Evolutionary conservation across 2,113 vertebrate species (phyloP).

Genomic region (Eupsittula cactorum): DNA sequence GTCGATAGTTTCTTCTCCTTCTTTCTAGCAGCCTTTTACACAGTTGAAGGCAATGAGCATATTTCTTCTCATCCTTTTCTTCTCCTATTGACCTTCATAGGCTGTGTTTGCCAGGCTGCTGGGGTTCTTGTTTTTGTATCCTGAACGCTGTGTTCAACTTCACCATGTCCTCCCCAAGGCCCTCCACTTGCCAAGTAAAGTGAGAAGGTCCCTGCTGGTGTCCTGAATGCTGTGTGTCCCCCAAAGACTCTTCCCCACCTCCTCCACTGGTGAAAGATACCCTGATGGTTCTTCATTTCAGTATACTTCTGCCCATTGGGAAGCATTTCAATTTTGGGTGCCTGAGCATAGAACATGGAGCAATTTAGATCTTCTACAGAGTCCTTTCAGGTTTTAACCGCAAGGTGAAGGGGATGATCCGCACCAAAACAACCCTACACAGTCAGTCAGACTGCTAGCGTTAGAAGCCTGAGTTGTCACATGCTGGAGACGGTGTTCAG

Average conservation of each 20-base stretch:
- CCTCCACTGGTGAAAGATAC: neutral
- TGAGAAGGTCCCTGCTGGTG: neutral
- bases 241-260: neutral
- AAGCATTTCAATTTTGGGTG: neutral
- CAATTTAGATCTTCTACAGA: neutral
- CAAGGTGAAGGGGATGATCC: neutral
- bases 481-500: neutral
- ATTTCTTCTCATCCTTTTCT: neutral
- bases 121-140: neutral
- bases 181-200: neutral
- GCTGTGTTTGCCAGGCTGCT: neutral
- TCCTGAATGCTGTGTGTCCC: neutral
- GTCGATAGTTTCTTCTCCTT: neutral
- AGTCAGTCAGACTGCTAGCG: neutral
- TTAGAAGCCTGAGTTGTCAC: neutral
- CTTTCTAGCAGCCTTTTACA: neutral
- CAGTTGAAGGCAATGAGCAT: neutral
- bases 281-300: neutral
- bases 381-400: neutral
- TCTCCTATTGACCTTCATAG: neutral
- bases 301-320: neutral
- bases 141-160: neutral
- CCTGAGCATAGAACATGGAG: accelerated
- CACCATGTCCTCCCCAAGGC: accelerated
- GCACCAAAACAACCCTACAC: neutral